phyloP scores from a whole-genome alignment of 2,888 invertebrate genomes.

The Hydrotaea diabolus region DNA sequence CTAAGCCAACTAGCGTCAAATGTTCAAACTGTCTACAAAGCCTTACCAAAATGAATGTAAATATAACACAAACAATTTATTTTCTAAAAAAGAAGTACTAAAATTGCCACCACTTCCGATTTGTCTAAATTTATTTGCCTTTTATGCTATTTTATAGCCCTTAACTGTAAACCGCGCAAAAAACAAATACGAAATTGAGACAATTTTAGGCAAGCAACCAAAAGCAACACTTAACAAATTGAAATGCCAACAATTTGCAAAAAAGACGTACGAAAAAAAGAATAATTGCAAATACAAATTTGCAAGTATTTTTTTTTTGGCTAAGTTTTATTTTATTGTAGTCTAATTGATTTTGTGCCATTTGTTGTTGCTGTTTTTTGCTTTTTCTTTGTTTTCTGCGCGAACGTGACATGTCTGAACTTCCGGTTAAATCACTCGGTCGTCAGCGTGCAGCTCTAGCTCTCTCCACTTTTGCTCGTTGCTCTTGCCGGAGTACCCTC shows the following conservation, averaged over 20 bases:
- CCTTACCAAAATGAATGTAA: background rate
- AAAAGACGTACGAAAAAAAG: background rate
- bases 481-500: background rate
- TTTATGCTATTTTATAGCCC: slow-evolving; percentile 18
- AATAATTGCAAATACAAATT: slow-evolving; percentile 39
- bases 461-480: background rate
- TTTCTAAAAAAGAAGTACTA: background rate
- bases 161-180: slow-evolving; percentile 20
- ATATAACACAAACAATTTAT: background rate
- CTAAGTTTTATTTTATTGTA: slow-evolving; percentile 25
- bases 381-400: slow-evolving; percentile 28
- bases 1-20: too few relatives aligned
- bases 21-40: background rate
- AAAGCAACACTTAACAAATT: slow-evolving; percentile 5
- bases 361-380: slow-evolving; percentile 12
- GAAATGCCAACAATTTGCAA: slow-evolving; percentile 3
- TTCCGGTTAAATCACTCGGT: slow-evolving; percentile 60
- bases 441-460: background rate
- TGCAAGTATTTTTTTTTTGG: slow-evolving; percentile 15
- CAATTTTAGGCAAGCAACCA: slow-evolving; percentile 24
- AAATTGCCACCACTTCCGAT: background rate
- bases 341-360: slow-evolving; percentile 15
- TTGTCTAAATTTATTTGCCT: background rate
- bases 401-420: slow-evolving; percentile 68
- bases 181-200: background rate